Base-by-base conservation (phyloP, 2,113 vertebrate genomes). In the Aphelocoma coerulescens region DNA sequence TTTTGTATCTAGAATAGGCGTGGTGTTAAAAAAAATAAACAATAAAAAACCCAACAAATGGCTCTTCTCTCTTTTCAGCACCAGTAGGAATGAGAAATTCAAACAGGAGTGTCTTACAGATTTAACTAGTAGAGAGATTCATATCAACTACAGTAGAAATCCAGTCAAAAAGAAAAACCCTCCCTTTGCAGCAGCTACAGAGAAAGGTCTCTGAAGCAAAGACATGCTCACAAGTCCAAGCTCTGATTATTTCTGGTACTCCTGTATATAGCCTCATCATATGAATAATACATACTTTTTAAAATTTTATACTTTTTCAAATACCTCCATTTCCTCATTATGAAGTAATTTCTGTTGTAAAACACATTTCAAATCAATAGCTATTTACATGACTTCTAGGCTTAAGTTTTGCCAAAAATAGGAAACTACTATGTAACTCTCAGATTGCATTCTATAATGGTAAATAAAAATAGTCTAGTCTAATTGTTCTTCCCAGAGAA, bases 301-400 rank as follows among this genome's bases (percentile, higher is more conserved):
- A 0, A 1, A 39, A 61, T 39, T 37, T 58, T 46, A 80, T 67
- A 52, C 19, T 74, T 91, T 63, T 49, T 10, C 73, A 75, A 91
- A 81, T 91, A 80, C 28, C 44, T 84, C 51, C 28, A 35, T 74
- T 86, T 73, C 46, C 78, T 61, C 18, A 27, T 28, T 54, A 91
- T 84, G 79, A 92, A 44, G 68, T 94, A 18, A 97, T 81, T 72
- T 52, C 72, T 93, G 39, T 78, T 86, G 44, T 57, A 88, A 76
- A 69, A 71, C 46, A 78, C 30, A 15, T 37, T 88, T 55, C 79
- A 86, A 78, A 93, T 95, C 96, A 92, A 96, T 92, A 96, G 24
- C 61, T 81, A 57, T 39, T 92, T 84, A n/a, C 11, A 39, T 80
- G 52, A 77, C 41, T 75, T 27, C 66, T 65, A 62, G 63, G 20